A percentile compares a stretch with the other conserved stretches of the same genome.
phyloP scores from a whole-genome alignment of 2,797 vertebrate species.

The Distichodus sexfasciatus region DNA sequence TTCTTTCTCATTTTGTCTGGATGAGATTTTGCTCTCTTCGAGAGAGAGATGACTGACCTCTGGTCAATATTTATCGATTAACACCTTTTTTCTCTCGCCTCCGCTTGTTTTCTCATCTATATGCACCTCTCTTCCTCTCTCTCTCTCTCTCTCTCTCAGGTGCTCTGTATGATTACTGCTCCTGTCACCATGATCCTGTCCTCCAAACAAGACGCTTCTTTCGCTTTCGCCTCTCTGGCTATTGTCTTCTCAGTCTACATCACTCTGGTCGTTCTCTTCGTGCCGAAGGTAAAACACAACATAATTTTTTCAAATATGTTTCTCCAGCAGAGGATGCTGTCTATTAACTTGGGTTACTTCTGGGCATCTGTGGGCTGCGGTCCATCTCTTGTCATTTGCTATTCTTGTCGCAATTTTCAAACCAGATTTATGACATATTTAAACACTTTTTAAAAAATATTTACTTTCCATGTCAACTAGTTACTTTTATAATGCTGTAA shows the following conservation, averaged over 20 bases:
- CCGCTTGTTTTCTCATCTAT: background rate
- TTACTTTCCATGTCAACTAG: too few relatives aligned
- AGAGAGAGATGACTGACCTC: constrained; percentile 45
- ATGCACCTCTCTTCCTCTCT: background rate
- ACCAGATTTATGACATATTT: too few relatives aligned
- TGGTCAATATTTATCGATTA: constrained; percentile 57
- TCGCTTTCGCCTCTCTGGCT: constrained; percentile 89
- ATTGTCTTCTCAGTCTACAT: constrained; percentile 95
- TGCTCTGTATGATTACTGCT: constrained; percentile 93
- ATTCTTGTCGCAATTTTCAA: too few relatives aligned
- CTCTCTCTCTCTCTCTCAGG: constrained; percentile 64
- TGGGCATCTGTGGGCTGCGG: too few relatives aligned
- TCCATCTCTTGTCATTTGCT: too few relatives aligned
- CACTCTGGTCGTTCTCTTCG: constrained; percentile 92
- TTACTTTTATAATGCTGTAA: too few relatives aligned
- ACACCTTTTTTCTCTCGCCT: background rate
- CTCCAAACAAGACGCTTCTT: constrained; percentile 94
- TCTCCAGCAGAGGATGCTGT: background rate
- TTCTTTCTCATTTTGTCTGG: constrained; percentile 23
- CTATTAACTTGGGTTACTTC: too few relatives aligned
- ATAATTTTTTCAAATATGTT: background rate
- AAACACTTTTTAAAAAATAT: too few relatives aligned
- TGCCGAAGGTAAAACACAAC: constrained; percentile 82
- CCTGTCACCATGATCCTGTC: constrained; percentile 95
- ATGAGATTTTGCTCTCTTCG: constrained; percentile 48